phyloP scores from a whole-genome alignment of 2,888 invertebrate genomes.

The Apamea anceps region DNA sequence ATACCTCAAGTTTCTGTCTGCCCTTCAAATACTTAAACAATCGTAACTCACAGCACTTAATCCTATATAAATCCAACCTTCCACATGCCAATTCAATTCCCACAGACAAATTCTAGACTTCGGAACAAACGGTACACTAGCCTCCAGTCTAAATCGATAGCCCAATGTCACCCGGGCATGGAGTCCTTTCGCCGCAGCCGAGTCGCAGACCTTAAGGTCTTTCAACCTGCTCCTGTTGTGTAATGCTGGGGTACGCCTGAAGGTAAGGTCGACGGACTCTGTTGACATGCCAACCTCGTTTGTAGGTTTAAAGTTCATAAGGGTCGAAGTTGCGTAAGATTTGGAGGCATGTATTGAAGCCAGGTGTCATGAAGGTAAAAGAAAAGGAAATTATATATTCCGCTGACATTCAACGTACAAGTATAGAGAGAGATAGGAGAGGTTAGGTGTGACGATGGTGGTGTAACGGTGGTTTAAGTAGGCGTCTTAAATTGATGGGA shows the following conservation, averaged over 20 bases:
- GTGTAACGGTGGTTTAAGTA: slow-evolving; percentile 3
- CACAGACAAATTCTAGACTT: slow-evolving; percentile 35
- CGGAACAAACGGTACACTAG: slow-evolving; percentile 37
- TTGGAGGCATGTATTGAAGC: slow-evolving; percentile 7
- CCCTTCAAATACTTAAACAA: slow-evolving; percentile 10
- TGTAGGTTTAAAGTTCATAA: slow-evolving; percentile 38
- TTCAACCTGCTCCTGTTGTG: slow-evolving; percentile 68
- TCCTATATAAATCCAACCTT: neutral
- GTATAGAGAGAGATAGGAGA: neutral
- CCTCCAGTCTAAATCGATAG: slow-evolving; percentile 56
- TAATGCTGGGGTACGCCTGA: slow-evolving; percentile 57
- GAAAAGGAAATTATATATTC: neutral
- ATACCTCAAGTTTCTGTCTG: slow-evolving; percentile 3
- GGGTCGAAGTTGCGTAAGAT: slow-evolving; percentile 42
- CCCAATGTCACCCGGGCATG: slow-evolving; percentile 70
- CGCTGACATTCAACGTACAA: neutral
- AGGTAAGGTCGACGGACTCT: slow-evolving; percentile 51
- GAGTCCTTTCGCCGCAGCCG: slow-evolving; percentile 65
- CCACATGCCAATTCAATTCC: neutral
- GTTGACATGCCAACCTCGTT: slow-evolving; percentile 60
- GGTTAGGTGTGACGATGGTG: neutral
- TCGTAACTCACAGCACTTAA: neutral
- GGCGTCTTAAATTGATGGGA: slow-evolving; percentile 9
- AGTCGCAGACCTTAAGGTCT: slow-evolving; percentile 68
- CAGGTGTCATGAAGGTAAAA: neutral